Conservation (phyloP, 1,140 invertebrate species). For the Metopolophium dirhodum region DNA sequence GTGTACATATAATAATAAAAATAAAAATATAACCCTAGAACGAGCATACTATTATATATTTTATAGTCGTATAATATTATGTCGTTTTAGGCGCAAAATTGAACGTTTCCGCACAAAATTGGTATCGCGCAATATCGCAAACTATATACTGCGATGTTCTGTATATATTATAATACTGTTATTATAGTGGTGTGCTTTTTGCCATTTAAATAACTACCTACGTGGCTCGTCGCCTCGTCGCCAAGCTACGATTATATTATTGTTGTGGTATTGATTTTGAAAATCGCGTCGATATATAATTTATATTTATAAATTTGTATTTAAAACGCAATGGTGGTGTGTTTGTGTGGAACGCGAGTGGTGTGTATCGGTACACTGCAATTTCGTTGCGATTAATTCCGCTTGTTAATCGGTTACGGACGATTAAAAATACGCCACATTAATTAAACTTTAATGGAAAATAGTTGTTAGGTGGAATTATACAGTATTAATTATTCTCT, state of each 20-base stretch:
- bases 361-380: not conserved
- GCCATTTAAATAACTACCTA: too few relatives aligned
- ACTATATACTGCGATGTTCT: not conserved
- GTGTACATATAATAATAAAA: not conserved
- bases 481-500: not conserved
- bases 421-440: not conserved
- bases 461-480: not conserved
- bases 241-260: not conserved
- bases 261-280: not conserved
- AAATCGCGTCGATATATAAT: not conserved
- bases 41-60: not conserved
- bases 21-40: not conserved
- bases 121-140: not conserved
- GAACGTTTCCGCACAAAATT: not conserved
- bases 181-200: not conserved
- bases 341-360: not conserved
- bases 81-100: not conserved
- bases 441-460: constrained; percentile 5
- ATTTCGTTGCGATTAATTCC: not conserved
- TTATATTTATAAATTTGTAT: not conserved
- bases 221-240: not conserved
- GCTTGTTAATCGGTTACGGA: not conserved
- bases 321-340: not conserved
- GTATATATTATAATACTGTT: too few relatives aligned
- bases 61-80: not conserved